Percentiles rank a stretch among this genome's conserved stretches.
phyloP scores from a whole-genome alignment of 2,797 vertebrate genomes.

The Phrynocephalus guinanensis region DNA sequence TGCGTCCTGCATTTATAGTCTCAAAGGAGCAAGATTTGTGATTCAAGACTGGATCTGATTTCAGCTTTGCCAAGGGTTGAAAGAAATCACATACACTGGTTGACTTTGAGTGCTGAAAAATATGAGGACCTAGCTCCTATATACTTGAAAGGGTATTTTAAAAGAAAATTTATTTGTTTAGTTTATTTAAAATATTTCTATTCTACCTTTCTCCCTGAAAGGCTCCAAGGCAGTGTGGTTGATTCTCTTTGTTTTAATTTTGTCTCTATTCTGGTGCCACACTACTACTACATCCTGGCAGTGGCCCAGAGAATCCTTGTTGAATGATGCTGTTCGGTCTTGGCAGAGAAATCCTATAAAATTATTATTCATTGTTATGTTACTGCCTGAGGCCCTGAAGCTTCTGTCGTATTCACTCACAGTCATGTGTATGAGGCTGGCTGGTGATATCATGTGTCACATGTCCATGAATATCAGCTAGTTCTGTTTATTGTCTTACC shows the following conservation, averaged over 20 bases:
- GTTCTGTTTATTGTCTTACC: background rate
- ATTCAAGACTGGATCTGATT: background rate
- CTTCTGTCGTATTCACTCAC: background rate
- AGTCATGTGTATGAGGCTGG: background rate
- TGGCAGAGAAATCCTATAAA: background rate
- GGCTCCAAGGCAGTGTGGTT: too few species aligned
- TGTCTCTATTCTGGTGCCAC: background rate
- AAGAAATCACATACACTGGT: background rate
- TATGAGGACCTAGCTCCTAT: background rate
- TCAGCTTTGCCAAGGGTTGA: background rate
- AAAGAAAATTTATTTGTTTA: background rate
- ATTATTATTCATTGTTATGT: background rate
- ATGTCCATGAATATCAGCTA: background rate
- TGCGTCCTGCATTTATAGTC: background rate
- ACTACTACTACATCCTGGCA: background rate
- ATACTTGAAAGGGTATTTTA: conserved; percentile 5
- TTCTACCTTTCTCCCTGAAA: too few species aligned
- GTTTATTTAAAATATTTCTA: too few species aligned
- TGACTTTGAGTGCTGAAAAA: background rate
- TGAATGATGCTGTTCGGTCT: background rate
- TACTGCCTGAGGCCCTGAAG: background rate
- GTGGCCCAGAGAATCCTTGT: background rate
- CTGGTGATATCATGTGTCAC: background rate
- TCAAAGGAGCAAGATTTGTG: background rate
- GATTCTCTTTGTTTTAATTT: background rate